Percentiles rank a stretch among this genome's conserved stretches.
Evolutionary conservation across 2,113 vertebrate species (phyloP).

Genomic region (Lynx canadensis): DNA sequence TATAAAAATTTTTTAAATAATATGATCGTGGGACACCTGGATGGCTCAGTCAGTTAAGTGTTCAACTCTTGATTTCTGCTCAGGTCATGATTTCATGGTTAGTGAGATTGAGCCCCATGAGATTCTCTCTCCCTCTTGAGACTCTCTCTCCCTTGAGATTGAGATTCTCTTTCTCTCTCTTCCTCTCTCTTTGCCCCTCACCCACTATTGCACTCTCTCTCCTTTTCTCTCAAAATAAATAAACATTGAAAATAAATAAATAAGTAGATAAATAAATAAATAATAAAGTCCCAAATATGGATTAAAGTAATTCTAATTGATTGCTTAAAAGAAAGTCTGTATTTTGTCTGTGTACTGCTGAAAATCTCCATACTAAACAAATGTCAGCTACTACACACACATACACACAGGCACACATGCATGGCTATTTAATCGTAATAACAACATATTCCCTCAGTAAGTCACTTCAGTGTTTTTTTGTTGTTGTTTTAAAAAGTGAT

Average conservation of each 20-base stretch:
- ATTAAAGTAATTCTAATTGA: conserved; percentile 1
- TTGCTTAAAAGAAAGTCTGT: background rate
- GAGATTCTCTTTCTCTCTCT: background rate
- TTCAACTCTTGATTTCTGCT: background rate
- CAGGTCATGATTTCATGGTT: background rate
- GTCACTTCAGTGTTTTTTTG: background rate
- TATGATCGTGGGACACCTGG: background rate
- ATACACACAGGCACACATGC: background rate
- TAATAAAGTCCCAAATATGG: no score
- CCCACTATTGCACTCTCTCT: no score
- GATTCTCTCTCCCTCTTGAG: background rate
- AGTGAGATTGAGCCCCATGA: background rate
- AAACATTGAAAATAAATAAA: no score
- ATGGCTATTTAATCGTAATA: background rate
- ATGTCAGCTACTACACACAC: background rate
- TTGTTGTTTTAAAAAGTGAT: background rate
- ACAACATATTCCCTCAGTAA: background rate
- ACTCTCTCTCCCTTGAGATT: background rate
- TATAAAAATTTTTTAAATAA: background rate
- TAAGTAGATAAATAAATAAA: no score
- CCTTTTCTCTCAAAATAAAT: no score
- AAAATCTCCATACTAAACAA: background rate
- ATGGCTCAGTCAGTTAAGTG: background rate
- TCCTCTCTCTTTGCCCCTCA: background rate
- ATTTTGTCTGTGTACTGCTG: background rate